phyloP scores from a whole-genome alignment of 2,113 vertebrate genomes.

The Bucco capensis region DNA sequence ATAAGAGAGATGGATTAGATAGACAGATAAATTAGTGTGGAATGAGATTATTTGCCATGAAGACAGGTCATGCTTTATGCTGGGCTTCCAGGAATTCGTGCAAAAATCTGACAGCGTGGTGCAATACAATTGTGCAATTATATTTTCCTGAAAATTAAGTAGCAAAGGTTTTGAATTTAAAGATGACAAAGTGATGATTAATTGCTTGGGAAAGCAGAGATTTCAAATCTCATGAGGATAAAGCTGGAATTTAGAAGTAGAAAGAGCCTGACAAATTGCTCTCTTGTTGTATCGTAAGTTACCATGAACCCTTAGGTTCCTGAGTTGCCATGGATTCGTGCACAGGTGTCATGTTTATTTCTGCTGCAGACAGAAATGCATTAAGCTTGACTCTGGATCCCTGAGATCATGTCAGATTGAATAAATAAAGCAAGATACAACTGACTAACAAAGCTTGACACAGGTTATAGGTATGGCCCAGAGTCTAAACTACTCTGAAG shows the following conservation, averaged over 20 bases:
- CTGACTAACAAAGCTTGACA: background rate
- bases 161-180: background rate
- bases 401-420: background rate
- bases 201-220: background rate
- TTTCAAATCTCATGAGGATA: background rate
- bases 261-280: conserved; percentile 4
- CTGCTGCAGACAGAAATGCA: background rate
- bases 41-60: background rate
- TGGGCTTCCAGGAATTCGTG: background rate
- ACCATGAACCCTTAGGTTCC: background rate
- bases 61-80: background rate
- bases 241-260: background rate
- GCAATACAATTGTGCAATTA: background rate
- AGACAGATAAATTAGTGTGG: background rate
- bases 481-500: background rate
- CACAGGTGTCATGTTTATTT: conserved; percentile 32
- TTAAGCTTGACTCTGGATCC: background rate
- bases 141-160: background rate
- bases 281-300: background rate
- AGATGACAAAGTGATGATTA: background rate
- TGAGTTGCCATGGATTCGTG: conserved; percentile 15
- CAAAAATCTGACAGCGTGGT: background rate
- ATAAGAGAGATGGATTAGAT: background rate
- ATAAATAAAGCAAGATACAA: background rate
- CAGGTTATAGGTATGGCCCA: background rate